Evolutionary conservation across 2,888 invertebrate species (phyloP).

Genomic region (Dasysyrphus tricinctus): DNA sequence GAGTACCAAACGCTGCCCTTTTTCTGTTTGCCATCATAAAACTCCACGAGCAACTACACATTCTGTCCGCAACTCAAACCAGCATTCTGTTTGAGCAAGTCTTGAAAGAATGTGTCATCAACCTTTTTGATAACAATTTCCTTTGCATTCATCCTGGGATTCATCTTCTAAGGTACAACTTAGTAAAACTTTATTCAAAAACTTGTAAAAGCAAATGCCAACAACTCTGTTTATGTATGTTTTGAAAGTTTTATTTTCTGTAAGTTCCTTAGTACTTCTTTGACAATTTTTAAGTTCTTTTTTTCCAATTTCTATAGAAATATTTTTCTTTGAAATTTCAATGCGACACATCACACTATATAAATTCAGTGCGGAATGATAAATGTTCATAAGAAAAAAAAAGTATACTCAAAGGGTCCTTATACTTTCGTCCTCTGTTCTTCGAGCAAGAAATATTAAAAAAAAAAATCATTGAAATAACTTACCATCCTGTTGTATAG

Average conservation of each 20-base stretch:
- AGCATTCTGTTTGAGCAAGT: too few relatives aligned
- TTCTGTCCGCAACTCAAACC: too few relatives aligned
- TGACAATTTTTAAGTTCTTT: constrained; percentile 9
- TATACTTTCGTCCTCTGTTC: neutral
- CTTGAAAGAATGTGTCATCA: neutral
- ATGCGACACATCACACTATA: neutral
- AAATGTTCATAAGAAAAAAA: neutral
- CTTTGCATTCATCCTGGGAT: neutral
- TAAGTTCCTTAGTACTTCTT: neutral
- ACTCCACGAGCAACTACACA: too few relatives aligned
- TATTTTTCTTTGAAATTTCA: constrained; percentile 1
- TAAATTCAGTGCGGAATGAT: constrained; percentile 1
- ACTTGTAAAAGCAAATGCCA: neutral
- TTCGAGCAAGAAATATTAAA: constrained; percentile 2
- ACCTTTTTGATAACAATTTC: neutral
- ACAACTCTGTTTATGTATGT: neutral
- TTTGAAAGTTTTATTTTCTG: neutral
- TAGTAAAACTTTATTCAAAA: neutral
- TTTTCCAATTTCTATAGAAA: neutral
- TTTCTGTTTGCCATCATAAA: too few relatives aligned
- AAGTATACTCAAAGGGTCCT: constrained; percentile 8
- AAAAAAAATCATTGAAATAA: constrained; percentile 57
- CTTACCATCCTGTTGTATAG: constrained; percentile 90
- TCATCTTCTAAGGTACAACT: neutral
- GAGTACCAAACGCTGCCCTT: too few relatives aligned